These are phyloP conservation scores for Hydrochoerus hydrochaeris DNA, from an alignment of 2,113 vertebrate species.

Conservation along the genomic window DNA sequence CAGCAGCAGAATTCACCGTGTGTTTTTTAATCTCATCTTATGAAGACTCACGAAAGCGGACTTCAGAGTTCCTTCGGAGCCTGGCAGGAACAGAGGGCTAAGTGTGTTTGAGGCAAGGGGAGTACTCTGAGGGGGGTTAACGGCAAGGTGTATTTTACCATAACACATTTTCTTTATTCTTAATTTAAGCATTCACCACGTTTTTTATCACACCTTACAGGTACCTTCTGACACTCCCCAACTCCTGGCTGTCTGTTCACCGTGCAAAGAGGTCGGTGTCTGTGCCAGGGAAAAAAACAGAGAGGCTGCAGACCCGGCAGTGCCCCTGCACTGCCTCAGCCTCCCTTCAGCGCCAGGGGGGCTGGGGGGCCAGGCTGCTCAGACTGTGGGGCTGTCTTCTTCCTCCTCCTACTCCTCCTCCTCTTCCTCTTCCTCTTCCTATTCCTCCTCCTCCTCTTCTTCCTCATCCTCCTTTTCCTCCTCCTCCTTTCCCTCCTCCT, in stretches of 20 bases:
- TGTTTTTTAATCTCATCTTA: background rate
- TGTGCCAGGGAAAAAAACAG: background rate
- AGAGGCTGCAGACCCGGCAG: background rate
- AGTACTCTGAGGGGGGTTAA: background rate
- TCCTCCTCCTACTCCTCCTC: too few relatives aligned
- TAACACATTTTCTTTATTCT: background rate
- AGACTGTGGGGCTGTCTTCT: background rate
- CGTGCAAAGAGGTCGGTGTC: background rate
- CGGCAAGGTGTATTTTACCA: background rate
- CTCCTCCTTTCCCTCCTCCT: too few relatives aligned
- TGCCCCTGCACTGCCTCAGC: background rate
- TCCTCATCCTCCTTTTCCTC: too few relatives aligned
- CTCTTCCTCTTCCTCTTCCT: too few relatives aligned
- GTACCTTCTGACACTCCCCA: background rate
- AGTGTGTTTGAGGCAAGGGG: background rate
- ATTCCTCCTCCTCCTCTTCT: too few relatives aligned
- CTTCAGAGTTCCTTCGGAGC: background rate
- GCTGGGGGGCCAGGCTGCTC: rapidly evolving
- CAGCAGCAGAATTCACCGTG: background rate
- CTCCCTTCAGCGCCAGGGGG: too few relatives aligned
- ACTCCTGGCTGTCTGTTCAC: background rate
- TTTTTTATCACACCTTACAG: background rate
- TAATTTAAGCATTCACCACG: background rate
- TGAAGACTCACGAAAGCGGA: background rate
- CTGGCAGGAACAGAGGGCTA: background rate